Evolutionary conservation across 2,888 invertebrate species (phyloP), one percentile per base, ranked within the genome.

Genomic region (Erebia palarica): DNA sequence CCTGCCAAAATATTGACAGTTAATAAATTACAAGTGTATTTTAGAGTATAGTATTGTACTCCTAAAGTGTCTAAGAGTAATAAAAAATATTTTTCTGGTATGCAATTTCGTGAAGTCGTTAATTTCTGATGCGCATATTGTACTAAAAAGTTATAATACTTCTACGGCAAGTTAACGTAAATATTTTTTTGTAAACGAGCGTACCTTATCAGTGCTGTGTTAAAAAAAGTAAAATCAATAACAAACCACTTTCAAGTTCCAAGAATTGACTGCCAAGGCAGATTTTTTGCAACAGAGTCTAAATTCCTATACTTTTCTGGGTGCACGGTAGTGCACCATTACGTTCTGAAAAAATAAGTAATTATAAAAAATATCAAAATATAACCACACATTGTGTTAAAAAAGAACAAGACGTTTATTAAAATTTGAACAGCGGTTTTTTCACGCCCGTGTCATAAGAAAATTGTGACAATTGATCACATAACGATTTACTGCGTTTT

Each of bases 401-500:
- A 18, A 44, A 4, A n/a, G n/a, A 16, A 42, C 27, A 27, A 27
- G 3, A 27, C 1, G 36, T 61, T 9, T 61, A n/a, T 11, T 13
- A 42, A 44, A 47, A 61, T 18, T 16, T 44, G 11, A 18, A 10
- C 4, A 44, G 47, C 5, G 21, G 8, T 13, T 49, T 18, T 27
- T 57, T 16, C 55, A 44, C 65, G 13, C 57, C 18, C 18, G 57
- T 16, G 57, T 44, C 5, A 13, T 3, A 21, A 63, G 9, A 51
- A 42, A 18, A 53, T 68, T 11, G 68, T 69, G 69, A 69, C 44
- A 69, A 69, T 69, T 69, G 55, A 51, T 59, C 13, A 64, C 49
- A 44, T 61, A 64, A 64, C 44, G 16, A 47, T 58, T 21, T 66
- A 44, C 51, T 16, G 71, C 75, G 72, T 76, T 75, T 75, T 75